Conservation (phyloP, 2,797 vertebrate genomes). For the Darevskia mixta region DNA sequence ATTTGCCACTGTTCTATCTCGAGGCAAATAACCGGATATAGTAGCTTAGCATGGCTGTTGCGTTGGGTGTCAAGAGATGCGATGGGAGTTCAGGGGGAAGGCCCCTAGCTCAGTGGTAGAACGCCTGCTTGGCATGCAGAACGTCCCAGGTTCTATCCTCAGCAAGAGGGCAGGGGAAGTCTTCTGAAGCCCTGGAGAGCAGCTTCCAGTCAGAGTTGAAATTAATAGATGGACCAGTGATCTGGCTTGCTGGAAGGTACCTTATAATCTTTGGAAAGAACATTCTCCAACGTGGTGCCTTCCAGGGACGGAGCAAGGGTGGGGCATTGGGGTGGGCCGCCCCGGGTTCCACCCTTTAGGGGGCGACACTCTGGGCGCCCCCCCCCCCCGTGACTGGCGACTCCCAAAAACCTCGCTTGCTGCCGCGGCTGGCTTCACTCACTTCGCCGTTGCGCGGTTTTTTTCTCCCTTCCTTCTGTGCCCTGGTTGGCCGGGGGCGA, state of each 20-base stretch:
- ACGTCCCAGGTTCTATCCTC: neutral
- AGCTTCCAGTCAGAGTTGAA: neutral
- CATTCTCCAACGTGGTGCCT: too few species aligned
- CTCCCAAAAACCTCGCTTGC: too few species aligned
- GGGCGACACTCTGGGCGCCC: too few species aligned
- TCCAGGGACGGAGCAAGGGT: too few species aligned
- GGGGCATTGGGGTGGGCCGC: too few species aligned
- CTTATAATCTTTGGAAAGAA: neutral
- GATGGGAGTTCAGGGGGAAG: neutral
- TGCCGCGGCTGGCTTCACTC: too few species aligned
- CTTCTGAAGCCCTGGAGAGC: neutral
- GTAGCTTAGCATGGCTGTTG: neutral
- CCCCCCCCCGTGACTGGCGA: too few species aligned
- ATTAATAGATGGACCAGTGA: neutral
- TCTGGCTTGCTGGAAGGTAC: neutral
- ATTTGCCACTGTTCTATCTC: neutral
- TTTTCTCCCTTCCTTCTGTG: too few species aligned
- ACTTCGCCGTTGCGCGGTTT: too few species aligned
- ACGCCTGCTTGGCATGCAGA: neutral
- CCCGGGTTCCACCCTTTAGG: too few species aligned
- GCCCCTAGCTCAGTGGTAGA: neutral
- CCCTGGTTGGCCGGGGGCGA: too few species aligned
- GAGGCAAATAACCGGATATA: neutral
- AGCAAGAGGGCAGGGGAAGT: neutral
- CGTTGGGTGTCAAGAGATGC: neutral